Percentiles rank a stretch among this genome's conserved stretches.
These are phyloP conservation scores for Leucosticte australis DNA, from an alignment of 2,113 vertebrate species.

Conservation along the genomic window DNA sequence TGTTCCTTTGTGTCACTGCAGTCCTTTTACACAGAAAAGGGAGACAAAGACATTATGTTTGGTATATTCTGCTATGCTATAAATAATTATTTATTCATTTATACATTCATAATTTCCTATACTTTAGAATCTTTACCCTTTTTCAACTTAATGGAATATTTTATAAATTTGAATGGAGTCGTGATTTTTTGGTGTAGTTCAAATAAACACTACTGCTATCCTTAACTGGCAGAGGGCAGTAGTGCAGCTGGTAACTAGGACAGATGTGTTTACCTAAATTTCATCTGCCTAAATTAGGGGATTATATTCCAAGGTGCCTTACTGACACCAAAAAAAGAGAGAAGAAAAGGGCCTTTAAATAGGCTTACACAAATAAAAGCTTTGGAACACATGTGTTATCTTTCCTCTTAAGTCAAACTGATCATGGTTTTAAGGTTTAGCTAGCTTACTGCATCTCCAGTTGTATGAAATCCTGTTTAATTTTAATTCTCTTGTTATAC, in stretches of 20 bases:
- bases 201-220: not conserved
- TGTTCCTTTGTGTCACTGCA: not conserved
- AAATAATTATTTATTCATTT: not conserved
- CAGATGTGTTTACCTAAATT: not conserved
- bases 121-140: not conserved
- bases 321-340: not conserved
- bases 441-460: not conserved
- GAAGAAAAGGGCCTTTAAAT: not conserved
- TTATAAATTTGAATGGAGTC: not conserved
- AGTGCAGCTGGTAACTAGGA: not conserved
- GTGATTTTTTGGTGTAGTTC: accelerated
- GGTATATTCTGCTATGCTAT: not conserved
- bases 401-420: not conserved
- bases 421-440: not conserved
- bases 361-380: not conserved
- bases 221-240: not conserved
- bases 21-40: not conserved
- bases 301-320: not conserved
- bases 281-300: not conserved
- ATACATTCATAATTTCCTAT: not conserved
- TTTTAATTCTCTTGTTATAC: constrained; percentile 11
- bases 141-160: not conserved
- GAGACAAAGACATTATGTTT: not conserved
- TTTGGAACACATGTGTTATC: accelerated
- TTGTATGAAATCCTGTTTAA: not conserved